Evolutionary conservation across 2,113 vertebrate genomes (phyloP).

Genomic region (Epinephelus fuscoguttatus): DNA sequence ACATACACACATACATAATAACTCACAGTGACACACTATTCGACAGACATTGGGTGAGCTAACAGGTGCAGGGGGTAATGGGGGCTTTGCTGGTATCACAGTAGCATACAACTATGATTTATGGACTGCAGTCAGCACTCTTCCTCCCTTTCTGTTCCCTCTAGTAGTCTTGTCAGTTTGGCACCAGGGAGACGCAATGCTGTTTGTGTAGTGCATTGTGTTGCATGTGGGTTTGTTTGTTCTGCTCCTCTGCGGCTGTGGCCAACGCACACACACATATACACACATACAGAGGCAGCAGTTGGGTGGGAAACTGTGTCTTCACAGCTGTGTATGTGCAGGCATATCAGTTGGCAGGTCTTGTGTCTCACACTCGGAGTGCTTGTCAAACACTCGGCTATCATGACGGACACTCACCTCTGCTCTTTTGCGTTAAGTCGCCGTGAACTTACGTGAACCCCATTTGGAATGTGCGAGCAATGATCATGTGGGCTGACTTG

Average conservation of each 20-base stretch:
- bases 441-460: conserved; percentile 54
- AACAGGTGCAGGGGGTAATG: conserved; percentile 64
- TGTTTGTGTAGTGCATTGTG: conserved; percentile 66
- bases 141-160: conserved; percentile 37
- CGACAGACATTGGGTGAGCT: conserved; percentile 30
- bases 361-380: conserved; percentile 39
- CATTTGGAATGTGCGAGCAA: conserved; percentile 41
- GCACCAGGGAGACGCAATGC: conserved; percentile 51
- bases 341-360: conserved; percentile 49
- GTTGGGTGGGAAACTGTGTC: conserved; percentile 36
- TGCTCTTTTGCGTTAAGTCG: conserved; percentile 56
- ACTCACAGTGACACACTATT: conserved; percentile 9
- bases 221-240: conserved; percentile 59
- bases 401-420: conserved; percentile 63
- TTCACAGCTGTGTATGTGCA: conserved; percentile 36
- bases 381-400: conserved; percentile 58
- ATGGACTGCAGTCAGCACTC: conserved; percentile 62
- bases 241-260: conserved; percentile 48
- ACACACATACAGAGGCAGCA: conserved; percentile 14
- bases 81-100: conserved; percentile 37
- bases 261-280: conserved; percentile 15
- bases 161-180: conserved; percentile 56
- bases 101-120: conserved; percentile 62
- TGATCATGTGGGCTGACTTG: conserved; percentile 18
- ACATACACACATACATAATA: not conserved